Evolutionary conservation across 2,113 vertebrate species (phyloP).

Genomic region (Pyxicephalus adspersus): DNA sequence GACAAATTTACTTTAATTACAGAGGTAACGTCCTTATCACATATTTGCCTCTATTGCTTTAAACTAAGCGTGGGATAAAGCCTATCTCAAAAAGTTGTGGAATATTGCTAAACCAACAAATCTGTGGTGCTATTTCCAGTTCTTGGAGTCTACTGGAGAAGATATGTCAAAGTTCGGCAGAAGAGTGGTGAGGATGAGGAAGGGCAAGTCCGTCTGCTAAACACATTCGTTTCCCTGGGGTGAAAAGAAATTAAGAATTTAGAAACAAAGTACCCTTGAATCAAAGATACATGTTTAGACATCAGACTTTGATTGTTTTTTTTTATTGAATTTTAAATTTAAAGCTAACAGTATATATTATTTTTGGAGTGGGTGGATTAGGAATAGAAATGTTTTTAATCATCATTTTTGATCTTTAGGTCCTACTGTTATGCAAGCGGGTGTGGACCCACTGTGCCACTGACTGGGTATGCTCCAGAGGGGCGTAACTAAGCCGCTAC

Average conservation of each 20-base stretch:
- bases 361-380: too few species aligned
- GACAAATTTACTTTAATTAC: too few species aligned
- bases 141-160: background rate
- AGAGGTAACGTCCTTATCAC: background rate
- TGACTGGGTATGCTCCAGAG: too few species aligned
- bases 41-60: background rate
- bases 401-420: too few species aligned
- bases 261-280: background rate
- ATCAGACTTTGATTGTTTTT: too few species aligned
- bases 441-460: too few species aligned
- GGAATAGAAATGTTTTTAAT: too few species aligned
- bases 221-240: conserved; percentile 9
- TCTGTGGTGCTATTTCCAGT: conserved; percentile 17
- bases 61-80: background rate
- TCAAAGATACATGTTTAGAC: too few species aligned
- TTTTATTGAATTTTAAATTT: too few species aligned
- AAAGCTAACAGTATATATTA: too few species aligned
- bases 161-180: conserved; percentile 11
- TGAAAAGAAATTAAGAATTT: background rate
- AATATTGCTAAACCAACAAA: conserved; percentile 10
- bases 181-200: background rate
- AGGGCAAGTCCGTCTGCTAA: conserved; percentile 8
- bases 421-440: too few species aligned
- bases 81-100: background rate
- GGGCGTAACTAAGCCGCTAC: too few species aligned